These are phyloP conservation scores for Bombycilla garrulus DNA, from an alignment of 2,113 vertebrate species.

Conservation along the genomic window DNA sequence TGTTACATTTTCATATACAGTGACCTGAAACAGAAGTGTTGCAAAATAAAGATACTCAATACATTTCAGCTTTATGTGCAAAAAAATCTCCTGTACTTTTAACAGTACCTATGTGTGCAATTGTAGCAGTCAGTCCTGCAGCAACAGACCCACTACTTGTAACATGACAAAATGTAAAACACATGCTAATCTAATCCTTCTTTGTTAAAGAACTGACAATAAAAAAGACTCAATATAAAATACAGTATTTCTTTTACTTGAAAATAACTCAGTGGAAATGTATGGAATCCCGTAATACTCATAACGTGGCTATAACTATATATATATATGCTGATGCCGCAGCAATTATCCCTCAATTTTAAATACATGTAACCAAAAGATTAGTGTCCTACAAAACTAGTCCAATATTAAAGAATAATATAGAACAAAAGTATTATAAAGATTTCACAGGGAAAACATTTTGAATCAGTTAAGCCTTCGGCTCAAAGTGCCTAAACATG, in stretches of 20 bases:
- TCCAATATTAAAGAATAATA: conserved; percentile 49
- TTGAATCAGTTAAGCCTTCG: conserved; percentile 14
- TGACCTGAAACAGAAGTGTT: background rate
- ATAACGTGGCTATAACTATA: background rate
- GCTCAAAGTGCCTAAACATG: conserved; percentile 58
- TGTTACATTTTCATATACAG: background rate
- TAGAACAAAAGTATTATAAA: conserved; percentile 39
- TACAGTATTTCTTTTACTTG: conserved; percentile 20
- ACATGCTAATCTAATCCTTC: background rate
- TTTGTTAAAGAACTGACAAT: conserved; percentile 39
- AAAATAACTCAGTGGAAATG: conserved; percentile 56
- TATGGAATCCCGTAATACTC: conserved; percentile 34
- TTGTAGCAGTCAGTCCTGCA: background rate
- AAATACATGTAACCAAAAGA: conserved; percentile 62
- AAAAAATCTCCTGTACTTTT: conserved; percentile 12
- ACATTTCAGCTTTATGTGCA: conserved; percentile 4
- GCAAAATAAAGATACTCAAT: background rate
- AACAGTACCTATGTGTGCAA: conserved; percentile 33
- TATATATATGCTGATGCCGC: background rate
- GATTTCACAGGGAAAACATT: conserved; percentile 22
- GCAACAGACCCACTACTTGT: background rate
- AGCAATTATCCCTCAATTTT: conserved; percentile 34
- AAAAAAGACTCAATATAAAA: conserved; percentile 46
- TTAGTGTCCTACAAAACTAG: conserved; percentile 60
- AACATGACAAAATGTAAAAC: conserved; percentile 29